Evolutionary conservation across 2,113 vertebrate species (phyloP).

Genomic region (Perccottus glenii): DNA sequence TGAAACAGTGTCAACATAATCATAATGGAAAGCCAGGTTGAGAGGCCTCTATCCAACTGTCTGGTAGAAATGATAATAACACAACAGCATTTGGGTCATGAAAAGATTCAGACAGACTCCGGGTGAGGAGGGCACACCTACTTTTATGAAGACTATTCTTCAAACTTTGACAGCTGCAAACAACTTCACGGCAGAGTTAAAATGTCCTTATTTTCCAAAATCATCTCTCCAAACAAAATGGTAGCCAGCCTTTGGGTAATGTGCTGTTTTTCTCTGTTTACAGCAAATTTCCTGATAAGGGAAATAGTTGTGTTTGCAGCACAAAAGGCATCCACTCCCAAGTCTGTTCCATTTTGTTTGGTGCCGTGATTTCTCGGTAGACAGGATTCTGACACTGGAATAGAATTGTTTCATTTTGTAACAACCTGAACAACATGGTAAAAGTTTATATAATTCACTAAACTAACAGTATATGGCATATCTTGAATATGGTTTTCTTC

Average conservation of each 20-base stretch:
- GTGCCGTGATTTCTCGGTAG: too few species aligned
- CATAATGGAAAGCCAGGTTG: constrained; percentile 44
- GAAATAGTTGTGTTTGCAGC: not conserved
- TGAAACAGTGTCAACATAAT: constrained; percentile 40
- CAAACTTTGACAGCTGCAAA: constrained; percentile 51
- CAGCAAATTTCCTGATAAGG: not conserved
- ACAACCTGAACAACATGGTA: too few species aligned
- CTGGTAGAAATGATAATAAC: constrained; percentile 61
- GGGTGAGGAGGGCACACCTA: constrained; percentile 43
- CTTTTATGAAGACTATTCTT: constrained; percentile 59
- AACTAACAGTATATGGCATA: too few species aligned
- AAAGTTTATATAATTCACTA: too few species aligned
- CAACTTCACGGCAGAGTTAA: constrained; percentile 17
- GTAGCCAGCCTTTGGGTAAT: not conserved
- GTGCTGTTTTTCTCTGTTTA: not conserved
- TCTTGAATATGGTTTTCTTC: too few species aligned
- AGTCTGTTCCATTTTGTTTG: too few species aligned
- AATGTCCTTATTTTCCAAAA: constrained; percentile 24
- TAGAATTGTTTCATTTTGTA: too few species aligned
- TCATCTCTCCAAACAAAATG: constrained; percentile 5
- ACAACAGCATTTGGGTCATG: constrained; percentile 42
- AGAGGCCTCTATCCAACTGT: constrained; percentile 48
- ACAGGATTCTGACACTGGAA: too few species aligned
- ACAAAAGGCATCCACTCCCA: too few species aligned
- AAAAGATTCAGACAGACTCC: constrained; percentile 45